Evolutionary conservation across 1,140 invertebrate species (phyloP).

Genomic region (Phocides pigmalion): DNA sequence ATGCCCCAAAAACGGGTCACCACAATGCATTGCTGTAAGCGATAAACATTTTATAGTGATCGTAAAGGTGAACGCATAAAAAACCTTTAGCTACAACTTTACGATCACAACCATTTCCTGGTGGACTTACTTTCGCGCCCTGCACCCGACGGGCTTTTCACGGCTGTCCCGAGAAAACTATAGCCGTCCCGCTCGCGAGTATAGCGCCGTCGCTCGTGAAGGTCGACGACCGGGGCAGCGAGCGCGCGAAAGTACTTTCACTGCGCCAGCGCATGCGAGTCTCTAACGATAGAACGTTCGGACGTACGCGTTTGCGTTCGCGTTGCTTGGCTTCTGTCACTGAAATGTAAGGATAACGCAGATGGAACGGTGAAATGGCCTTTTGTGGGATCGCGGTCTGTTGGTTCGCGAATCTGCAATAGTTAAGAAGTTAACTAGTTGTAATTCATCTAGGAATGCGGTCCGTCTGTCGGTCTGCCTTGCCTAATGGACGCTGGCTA

Average conservation of each 20-base stretch:
- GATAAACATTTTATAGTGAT: slow-evolving; percentile 61
- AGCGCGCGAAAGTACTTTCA: slow-evolving; percentile 81
- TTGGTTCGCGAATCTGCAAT: slow-evolving; percentile 36
- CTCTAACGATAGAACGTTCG: slow-evolving; percentile 46
- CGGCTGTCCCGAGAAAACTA: slow-evolving; percentile 66
- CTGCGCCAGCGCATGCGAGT: slow-evolving; percentile 70
- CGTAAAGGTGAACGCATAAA: slow-evolving; percentile 64
- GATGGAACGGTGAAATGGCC: slow-evolving; percentile 49
- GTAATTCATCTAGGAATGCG: slow-evolving; percentile 69
- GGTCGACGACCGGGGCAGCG: slow-evolving; percentile 76
- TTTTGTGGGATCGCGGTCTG: slow-evolving; percentile 36
- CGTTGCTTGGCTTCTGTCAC: slow-evolving; percentile 45
- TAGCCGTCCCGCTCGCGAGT: slow-evolving; percentile 54
- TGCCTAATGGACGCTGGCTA: not conserved
- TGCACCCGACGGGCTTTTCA: slow-evolving; percentile 60
- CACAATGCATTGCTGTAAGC: slow-evolving; percentile 43
- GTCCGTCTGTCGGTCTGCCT: slow-evolving; percentile 24
- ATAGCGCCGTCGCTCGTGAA: slow-evolving; percentile 50
- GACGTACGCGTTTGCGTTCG: slow-evolving; percentile 60
- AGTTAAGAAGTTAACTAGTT: slow-evolving; percentile 53
- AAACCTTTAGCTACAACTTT: slow-evolving; percentile 62
- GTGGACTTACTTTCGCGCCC: slow-evolving; percentile 71
- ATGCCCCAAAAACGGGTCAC: slow-evolving; percentile 43
- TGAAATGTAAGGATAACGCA: slow-evolving; percentile 45
- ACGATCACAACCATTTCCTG: slow-evolving; percentile 68